Evolutionary conservation across 1,140 invertebrate species (phyloP).

Genomic region (Drosophila yakuba): DNA sequence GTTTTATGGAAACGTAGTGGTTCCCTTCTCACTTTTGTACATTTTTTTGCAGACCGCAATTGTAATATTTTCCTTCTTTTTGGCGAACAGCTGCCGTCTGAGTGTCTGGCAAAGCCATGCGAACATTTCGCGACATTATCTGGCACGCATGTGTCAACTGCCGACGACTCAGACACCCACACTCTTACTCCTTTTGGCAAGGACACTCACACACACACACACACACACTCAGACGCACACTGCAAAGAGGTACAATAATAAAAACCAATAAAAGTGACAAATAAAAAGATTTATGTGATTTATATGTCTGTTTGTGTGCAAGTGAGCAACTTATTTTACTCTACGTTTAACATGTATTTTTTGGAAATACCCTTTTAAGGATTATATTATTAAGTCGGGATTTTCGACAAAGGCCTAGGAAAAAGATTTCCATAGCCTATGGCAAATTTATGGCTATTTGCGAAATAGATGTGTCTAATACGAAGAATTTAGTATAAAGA

Average conservation of each 20-base stretch:
- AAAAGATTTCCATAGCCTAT: neutral
- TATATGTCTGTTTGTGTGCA: constrained; percentile 45
- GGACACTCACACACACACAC: neutral
- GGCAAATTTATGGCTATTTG: too few species aligned
- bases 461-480: too few species aligned
- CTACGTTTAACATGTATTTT: constrained; percentile 39
- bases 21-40: constrained; percentile 20
- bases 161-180: constrained; percentile 45
- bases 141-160: constrained; percentile 76
- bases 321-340: constrained; percentile 52
- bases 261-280: constrained; percentile 82
- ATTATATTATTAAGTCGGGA: neutral
- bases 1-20: constrained; percentile 78
- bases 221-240: constrained; percentile 2
- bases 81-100: constrained; percentile 55
- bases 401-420: neutral
- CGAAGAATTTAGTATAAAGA: too few species aligned
- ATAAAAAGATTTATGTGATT: constrained; percentile 81
- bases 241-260: constrained; percentile 78
- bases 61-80: constrained; percentile 39
- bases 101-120: constrained; percentile 33
- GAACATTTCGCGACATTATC: constrained; percentile 70
- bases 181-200: neutral
- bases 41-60: constrained; percentile 39
- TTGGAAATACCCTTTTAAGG: neutral